Conservation (phyloP, 2,113 vertebrate genomes). For the Lutjanus erythropterus region DNA sequence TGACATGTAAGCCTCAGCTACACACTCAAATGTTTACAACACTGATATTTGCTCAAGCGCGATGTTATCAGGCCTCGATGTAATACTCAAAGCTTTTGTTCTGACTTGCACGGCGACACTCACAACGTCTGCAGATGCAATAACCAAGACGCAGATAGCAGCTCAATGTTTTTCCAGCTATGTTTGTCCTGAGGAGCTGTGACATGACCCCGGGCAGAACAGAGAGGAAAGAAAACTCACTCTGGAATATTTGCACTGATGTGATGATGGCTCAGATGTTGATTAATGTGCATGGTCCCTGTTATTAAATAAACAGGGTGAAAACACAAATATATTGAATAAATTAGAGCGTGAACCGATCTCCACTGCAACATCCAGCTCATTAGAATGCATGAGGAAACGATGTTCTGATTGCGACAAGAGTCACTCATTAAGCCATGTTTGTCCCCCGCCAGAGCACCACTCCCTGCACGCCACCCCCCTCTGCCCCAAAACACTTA, state of each 20-base stretch:
- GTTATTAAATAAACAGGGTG: conserved; percentile 84
- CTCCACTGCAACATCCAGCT: conserved; percentile 78
- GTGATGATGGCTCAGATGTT: conserved; percentile 81
- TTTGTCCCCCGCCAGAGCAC: conserved; percentile 76
- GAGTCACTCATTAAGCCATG: conserved; percentile 84
- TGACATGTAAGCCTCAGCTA: conserved; percentile 75
- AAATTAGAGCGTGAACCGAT: conserved; percentile 79
- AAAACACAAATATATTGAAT: conserved; percentile 84
- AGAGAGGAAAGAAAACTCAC: conserved; percentile 56
- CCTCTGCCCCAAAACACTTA: conserved; percentile 73
- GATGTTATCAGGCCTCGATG: conserved; percentile 73
- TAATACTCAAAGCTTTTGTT: conserved; percentile 80
- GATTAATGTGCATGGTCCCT: conserved; percentile 79
- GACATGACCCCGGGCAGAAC: conserved; percentile 59
- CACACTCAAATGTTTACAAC: conserved; percentile 80
- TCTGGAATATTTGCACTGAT: conserved; percentile 67
- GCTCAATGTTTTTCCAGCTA: conserved; percentile 60
- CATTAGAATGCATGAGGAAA: conserved; percentile 85
- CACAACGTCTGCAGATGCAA: conserved; percentile 69
- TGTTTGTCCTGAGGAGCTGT: conserved; percentile 61
- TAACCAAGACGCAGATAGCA: conserved; percentile 74
- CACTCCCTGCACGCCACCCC: conserved; percentile 52
- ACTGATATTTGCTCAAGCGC: conserved; percentile 70
- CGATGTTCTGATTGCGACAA: conserved; percentile 83
- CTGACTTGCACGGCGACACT: conserved; percentile 68